A percentile compares a stretch with the other conserved stretches of the same genome.
phyloP scores from a whole-genome alignment of 2,113 vertebrate genomes.

The Hipposideros armiger region DNA sequence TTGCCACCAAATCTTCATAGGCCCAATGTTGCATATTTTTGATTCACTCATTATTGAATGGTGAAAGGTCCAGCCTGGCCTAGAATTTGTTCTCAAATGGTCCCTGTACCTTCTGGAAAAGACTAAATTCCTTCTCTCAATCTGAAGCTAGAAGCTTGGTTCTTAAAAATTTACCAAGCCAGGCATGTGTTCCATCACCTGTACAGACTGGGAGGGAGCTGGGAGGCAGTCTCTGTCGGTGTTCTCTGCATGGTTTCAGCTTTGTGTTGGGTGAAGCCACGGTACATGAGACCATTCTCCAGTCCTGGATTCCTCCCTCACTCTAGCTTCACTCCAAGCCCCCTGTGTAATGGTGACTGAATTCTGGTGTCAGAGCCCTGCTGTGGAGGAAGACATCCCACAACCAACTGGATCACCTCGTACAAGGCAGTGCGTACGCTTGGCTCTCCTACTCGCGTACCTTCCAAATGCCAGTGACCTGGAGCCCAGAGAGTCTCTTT shows the following conservation, averaged over 20 bases:
- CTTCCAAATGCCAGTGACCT: too few relatives aligned
- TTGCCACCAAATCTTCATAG: background rate
- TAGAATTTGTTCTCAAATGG: background rate
- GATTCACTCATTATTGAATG: background rate
- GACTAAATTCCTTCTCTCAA: background rate
- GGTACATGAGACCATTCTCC: background rate
- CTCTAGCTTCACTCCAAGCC: background rate
- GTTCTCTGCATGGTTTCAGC: background rate
- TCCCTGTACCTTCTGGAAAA: background rate
- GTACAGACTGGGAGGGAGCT: background rate
- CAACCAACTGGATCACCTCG: fast-evolving
- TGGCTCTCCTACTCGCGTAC: background rate
- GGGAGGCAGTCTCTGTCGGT: fast-evolving
- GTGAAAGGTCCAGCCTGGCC: background rate
- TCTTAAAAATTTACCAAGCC: background rate
- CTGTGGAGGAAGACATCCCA: fast-evolving
- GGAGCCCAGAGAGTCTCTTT: background rate
- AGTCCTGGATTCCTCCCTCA: background rate
- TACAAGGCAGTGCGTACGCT: fast-evolving
- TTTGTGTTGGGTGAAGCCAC: background rate
- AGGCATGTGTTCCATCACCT: too few relatives aligned
- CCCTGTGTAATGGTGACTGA: too few relatives aligned
- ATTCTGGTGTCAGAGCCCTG: background rate
- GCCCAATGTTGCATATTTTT: background rate
- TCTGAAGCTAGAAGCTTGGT: background rate